Evolutionary conservation across 2,797 vertebrate genomes (phyloP), one percentile per base, ranked within the genome.

Genomic region (Micropoecilia bifurca): DNA sequence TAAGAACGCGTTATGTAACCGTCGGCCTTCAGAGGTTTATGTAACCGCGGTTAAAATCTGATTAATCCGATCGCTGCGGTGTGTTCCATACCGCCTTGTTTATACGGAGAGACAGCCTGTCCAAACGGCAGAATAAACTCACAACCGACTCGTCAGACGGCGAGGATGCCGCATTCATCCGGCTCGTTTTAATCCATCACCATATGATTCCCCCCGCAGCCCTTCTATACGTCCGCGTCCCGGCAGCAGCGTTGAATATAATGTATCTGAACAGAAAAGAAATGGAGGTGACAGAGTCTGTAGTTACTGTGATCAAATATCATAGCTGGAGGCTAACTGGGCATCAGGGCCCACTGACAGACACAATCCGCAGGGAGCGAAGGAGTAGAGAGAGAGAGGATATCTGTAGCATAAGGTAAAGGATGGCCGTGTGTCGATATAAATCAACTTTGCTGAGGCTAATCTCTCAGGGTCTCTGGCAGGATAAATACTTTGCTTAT

Each of bases 221-320:
- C 50, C 50, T 53, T 53, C 97, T 96, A 97, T 97, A 96, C 96
- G 97, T 97, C 97, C 96, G 94, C 94, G 95, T 96, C 94, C 96
- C 97, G 91, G 96, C 91, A 96, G 53, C 53, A 96, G 10, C 53
- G 25, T 96, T 96, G 96, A 97, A 96, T 97, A 96, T 96, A 97
- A 97, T 96, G 97, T 93, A 93, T 97, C 97, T 96, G 96, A 96
- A 96, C 96, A 95, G 95, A 96, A 91, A 96, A 94, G 96, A 96
- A 97, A 94, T 96, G 93, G 94, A 95, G 93, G 96, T 96, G 97
- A 97, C 97, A 98, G 97, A 97, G 96, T 96, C 96, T 96, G 96
- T 97, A 97, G 97, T 97, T 97, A 97, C 91, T 95, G 97, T 98
- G 97, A 98, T 98, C 97, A 98, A 97, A 97, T 97, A 97, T 97